Percentiles rank a stretch among this genome's conserved stretches.
Evolutionary conservation across 2,113 vertebrate species (phyloP).

Genomic region (Climacteris rufus): DNA sequence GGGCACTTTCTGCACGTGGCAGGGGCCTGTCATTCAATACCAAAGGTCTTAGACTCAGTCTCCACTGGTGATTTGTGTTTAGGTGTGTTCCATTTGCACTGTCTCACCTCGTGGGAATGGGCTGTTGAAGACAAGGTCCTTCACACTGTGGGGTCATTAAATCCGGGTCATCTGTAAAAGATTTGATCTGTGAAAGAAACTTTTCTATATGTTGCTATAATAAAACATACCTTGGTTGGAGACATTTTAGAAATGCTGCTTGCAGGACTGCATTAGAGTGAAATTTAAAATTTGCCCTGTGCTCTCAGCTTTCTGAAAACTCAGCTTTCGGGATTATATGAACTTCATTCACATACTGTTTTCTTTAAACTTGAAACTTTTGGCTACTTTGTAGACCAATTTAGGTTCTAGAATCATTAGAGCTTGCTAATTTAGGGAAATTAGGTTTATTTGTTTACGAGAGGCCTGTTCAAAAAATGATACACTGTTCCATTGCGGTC

Average conservation of each 20-base stretch:
- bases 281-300: not conserved
- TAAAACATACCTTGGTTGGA: not conserved
- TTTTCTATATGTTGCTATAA: not conserved
- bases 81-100: not conserved
- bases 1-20: not conserved
- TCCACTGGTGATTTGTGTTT: not conserved
- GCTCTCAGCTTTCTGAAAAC: not conserved
- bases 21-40: not conserved
- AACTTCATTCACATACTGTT: not conserved
- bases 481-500: not conserved
- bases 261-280: not conserved
- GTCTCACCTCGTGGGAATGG: not conserved
- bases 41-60: not conserved
- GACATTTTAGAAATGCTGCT: not conserved
- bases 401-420: not conserved
- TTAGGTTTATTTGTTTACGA: not conserved
- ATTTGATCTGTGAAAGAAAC: not conserved
- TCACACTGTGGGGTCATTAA: not conserved
- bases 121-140: not conserved
- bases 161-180: not conserved
- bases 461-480: not conserved
- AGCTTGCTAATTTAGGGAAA: not conserved
- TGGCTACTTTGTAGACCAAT: not conserved
- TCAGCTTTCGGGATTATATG: not conserved
- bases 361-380: not conserved